phyloP scores from a whole-genome alignment of 2,113 vertebrate species.

The Clupea harengus region DNA sequence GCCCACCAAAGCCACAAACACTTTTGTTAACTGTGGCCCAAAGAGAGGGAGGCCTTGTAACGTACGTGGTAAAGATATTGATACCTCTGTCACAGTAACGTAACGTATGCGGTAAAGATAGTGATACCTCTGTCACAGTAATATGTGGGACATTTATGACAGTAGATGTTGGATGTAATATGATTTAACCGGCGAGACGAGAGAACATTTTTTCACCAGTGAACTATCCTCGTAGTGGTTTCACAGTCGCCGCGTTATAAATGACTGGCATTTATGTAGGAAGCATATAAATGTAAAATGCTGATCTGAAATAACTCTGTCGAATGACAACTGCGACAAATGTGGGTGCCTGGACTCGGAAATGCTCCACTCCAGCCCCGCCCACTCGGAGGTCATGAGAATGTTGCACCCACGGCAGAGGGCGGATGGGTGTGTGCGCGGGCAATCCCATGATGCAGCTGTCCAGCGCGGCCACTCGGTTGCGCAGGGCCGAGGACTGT shows the following conservation, averaged over 20 bases:
- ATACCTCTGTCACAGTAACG: background rate
- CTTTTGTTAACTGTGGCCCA: background rate
- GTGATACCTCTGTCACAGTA: background rate
- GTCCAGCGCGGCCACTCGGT: constrained; percentile 23
- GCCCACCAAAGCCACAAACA: background rate
- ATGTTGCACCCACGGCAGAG: background rate
- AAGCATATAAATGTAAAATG: background rate
- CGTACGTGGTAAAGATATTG: background rate
- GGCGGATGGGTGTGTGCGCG: constrained; percentile 17
- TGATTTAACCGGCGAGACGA: background rate
- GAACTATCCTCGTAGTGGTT: background rate
- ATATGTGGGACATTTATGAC: constrained; percentile 8
- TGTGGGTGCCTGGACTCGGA: background rate
- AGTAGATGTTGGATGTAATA: background rate
- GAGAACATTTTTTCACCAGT: background rate
- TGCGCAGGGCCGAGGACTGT: background rate
- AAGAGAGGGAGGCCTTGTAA: background rate
- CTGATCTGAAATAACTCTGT: constrained; percentile 8
- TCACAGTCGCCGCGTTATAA: background rate
- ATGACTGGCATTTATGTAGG: constrained; percentile 5
- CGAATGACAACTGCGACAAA: constrained; percentile 9
- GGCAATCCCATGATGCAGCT: constrained; percentile 26
- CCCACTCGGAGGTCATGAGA: background rate
- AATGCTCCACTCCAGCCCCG: background rate
- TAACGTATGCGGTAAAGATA: background rate